Conservation (phyloP, 2,113 vertebrate genomes). For the Platysternon megacephalum region DNA sequence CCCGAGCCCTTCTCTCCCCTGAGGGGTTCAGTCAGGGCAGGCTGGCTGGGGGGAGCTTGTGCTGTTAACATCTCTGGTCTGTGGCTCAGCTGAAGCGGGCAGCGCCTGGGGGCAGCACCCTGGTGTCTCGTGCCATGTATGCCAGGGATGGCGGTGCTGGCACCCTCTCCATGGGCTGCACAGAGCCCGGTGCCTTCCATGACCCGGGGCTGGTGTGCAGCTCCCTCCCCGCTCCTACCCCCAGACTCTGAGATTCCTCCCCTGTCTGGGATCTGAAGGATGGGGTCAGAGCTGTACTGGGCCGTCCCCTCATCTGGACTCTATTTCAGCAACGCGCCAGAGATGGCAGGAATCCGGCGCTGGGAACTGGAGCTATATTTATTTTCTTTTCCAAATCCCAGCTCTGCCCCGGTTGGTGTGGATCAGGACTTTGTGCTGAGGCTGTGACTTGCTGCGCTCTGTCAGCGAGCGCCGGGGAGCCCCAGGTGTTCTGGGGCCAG, state of each 20-base stretch:
- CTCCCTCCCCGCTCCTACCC: background rate
- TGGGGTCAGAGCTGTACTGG: background rate
- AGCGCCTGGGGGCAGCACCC: background rate
- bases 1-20: no score
- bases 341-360: conserved; percentile 33
- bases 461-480: no score
- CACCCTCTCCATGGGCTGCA: background rate
- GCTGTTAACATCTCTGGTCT: background rate
- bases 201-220: background rate
- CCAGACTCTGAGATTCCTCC: background rate
- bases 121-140: no score
- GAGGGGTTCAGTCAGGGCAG: background rate
- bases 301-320: conserved; percentile 60
- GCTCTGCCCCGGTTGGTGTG: conserved; percentile 33
- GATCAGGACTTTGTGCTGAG: conserved; percentile 48
- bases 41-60: background rate
- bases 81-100: background rate
- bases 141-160: no score
- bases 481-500: no score
- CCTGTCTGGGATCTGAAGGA: conserved; percentile 32
- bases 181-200: background rate
- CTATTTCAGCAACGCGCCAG: conserved; percentile 61
- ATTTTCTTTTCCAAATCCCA: background rate
- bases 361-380: conserved; percentile 44
- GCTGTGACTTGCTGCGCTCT: conserved; percentile 7